Base-by-base conservation (phyloP, 2,113 vertebrate genomes). In the Craseonycteris thonglongyai region DNA sequence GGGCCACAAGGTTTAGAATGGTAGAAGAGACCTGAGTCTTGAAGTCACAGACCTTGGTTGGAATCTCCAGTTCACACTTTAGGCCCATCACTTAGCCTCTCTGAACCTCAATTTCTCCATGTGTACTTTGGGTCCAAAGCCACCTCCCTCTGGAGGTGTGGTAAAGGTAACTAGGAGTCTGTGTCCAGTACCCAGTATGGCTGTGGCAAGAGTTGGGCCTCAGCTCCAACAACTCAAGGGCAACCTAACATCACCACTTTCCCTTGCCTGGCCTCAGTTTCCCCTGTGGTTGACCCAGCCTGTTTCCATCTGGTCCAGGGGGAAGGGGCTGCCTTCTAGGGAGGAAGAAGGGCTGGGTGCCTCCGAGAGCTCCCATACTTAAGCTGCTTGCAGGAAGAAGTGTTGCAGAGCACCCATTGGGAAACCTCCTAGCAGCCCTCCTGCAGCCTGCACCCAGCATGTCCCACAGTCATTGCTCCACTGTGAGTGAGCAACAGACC, bases 401-500 rank as follows among this genome's bases (percentile, higher is more conserved):
- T 97, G 38, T 45, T 74, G 61, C 83, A 90, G 74, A 7, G 54
- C 69, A 85, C 82, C 94, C 96, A 78, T 95, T 97, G 94, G 79
- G 96, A 96, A 97, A 96, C 91, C 66, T 40, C 42, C 45, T 18
- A 45, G 91, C 30, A 38, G 78, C 76, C 81, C 85, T 87, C 74
- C 85, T 63, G 10, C 66, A 40, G 75, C 80, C 93, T 22, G 30
- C 6, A 80, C 83, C 68, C 93, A 18, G 21, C 24, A 49, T 33
- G 81, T 45, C 69, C 61, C n/a, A 12, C 28, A 80, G 83, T 69
- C 92, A 72, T 95, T 95, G 90, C 97, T 92, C 95, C 96, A 97
- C 58, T 84, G 69, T 35, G 33, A 95, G 58, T 74, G 28, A 97
- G 90, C 82, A 97, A 91, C 76, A 82, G 76, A 85, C 54, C 51